Evolutionary conservation across 2,888 invertebrate species (phyloP), one percentile per base, ranked within the genome.

Genomic region (Leucania comma): DNA sequence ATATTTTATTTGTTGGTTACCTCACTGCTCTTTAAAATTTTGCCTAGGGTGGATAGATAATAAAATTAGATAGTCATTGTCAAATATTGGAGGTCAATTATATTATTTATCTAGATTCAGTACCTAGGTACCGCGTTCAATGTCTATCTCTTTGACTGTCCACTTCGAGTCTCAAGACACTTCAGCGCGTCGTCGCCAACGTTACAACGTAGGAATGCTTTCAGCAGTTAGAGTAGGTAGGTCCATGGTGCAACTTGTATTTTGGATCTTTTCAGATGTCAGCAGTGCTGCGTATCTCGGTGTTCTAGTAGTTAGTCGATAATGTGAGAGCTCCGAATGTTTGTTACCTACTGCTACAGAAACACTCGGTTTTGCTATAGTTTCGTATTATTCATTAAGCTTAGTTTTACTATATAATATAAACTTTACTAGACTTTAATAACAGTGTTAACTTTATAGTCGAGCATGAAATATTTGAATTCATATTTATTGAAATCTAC

Each of bases 151-250:
- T 42, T 51, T 17, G 26, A 42, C 24, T 42, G 38, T 2, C 59
- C 3, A 20, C 38, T 48, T 32, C 3, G 14, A 3, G 22, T 22
- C 6, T 22, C 22, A 24, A n/a, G 29, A 24, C 46, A 26, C 71
- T 48, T 51, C 14, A 56, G 29, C 14, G n/a, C n/a, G 24, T 8
- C 22, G 14, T 20, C 29, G 22, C 38, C 20, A 50, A 59, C 22
- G 24, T 51, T 42, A n/a, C 12, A 42, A 24, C 12, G 6, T 32
- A 68, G 46, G 68, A 53, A 46, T 32, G 32, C n/a, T 53, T 51
- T 9, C 9, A 42, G 4, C 3, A 32, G 12, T 14, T 42, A 12
- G 29, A 69, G 61, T 60, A 32, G 35, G 9, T 32, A 20, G 14
- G 3, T 12, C 20, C 12, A 38, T 38, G 38, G 0, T 38, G 32